Evolutionary conservation across 2,113 vertebrate genomes (phyloP).

Genomic region (Barnardius zonarius): DNA sequence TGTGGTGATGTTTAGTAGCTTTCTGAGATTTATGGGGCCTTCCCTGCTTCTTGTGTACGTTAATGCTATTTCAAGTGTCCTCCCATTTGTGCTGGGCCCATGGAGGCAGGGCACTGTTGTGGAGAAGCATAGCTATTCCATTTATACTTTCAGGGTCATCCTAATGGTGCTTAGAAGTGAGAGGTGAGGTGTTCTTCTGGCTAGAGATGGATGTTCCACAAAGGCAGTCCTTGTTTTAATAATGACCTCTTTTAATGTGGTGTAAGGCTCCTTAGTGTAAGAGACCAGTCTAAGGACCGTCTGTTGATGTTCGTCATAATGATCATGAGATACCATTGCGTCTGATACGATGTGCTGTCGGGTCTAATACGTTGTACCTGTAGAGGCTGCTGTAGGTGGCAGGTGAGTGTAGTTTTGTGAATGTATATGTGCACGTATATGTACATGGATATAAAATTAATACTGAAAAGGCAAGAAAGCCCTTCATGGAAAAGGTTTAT

Average conservation of each 20-base stretch:
- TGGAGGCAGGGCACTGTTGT: background rate
- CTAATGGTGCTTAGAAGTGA: background rate
- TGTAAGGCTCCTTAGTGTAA: background rate
- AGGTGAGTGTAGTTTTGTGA: background rate
- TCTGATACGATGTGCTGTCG: background rate
- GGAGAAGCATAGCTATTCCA: background rate
- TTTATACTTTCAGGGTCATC: background rate
- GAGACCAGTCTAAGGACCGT: background rate
- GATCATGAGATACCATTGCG: background rate
- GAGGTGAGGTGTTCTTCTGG: background rate
- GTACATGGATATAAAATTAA: background rate
- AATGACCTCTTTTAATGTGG: background rate
- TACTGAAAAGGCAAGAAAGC: background rate
- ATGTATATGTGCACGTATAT: background rate
- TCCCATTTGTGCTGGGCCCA: background rate
- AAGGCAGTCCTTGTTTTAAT: background rate
- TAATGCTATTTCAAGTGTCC: background rate
- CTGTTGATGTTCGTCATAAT: background rate
- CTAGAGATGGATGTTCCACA: background rate
- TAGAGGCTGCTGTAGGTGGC: background rate
- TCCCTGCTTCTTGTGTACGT: background rate
- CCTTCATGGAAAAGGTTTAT: background rate
- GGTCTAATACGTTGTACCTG: background rate
- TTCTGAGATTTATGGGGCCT: background rate
- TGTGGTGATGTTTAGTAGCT: background rate